Evolutionary conservation across 1,140 invertebrate genomes (phyloP).

Genomic region (Cataglyphis hispanica): DNA sequence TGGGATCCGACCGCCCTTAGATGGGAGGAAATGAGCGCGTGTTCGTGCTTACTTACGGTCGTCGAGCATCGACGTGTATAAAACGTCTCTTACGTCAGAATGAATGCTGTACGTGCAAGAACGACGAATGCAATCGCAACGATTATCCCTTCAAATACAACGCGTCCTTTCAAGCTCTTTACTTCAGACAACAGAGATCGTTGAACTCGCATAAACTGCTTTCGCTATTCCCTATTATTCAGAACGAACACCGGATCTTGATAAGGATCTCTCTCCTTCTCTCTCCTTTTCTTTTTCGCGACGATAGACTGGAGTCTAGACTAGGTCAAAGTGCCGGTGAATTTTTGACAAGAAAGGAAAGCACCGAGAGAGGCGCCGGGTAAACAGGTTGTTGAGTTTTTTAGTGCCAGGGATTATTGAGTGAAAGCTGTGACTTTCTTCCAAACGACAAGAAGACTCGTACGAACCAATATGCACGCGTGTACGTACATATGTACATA

Average conservation of each 20-base stretch:
- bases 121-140: background rate
- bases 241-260: constrained; percentile 3
- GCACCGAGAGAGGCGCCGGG: background rate
- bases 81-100: constrained; percentile 44
- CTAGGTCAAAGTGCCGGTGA: background rate
- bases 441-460: constrained; percentile 36
- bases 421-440: constrained; percentile 76
- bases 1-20: constrained; percentile 58
- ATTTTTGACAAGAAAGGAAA: constrained; percentile 49
- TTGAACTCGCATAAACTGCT: constrained; percentile 17
- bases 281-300: background rate
- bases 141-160: constrained; percentile 1
- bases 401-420: constrained; percentile 38
- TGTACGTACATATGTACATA: background rate
- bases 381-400: constrained; percentile 39
- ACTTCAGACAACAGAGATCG: background rate
- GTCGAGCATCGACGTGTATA: constrained; percentile 50
- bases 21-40: constrained; percentile 49
- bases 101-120: background rate
- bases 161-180: background rate
- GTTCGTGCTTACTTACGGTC: constrained; percentile 38
- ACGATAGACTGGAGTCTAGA: background rate
- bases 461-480: constrained; percentile 34
- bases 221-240: constrained; percentile 29
- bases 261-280: background rate